Evolutionary conservation across 2,797 vertebrate genomes (phyloP).

Genomic region (Aselliscus stoliczkanus): DNA sequence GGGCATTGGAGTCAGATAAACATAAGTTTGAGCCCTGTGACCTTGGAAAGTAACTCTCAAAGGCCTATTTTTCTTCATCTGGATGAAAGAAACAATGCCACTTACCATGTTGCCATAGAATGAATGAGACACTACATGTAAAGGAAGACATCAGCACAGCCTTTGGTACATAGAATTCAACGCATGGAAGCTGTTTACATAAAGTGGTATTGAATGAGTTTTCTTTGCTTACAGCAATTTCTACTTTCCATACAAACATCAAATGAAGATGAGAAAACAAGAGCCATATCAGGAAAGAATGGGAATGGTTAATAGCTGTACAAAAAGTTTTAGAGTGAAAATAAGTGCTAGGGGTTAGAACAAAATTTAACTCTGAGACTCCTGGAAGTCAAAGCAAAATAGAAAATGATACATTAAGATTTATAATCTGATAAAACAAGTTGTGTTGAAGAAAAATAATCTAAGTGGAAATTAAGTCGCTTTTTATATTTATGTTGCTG

Average conservation of each 20-base stretch:
- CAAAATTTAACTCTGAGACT: not conserved
- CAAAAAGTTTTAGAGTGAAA: not conserved
- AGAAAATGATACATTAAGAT: not conserved
- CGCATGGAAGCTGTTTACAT: not conserved
- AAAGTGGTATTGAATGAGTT: not conserved
- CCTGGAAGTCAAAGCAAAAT: not conserved
- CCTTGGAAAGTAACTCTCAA: not conserved
- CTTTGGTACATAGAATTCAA: not conserved
- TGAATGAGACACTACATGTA: not conserved
- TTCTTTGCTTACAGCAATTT: constrained; percentile 15
- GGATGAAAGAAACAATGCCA: not conserved
- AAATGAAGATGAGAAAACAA: not conserved
- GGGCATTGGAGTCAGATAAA: not conserved
- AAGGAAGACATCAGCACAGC: not conserved
- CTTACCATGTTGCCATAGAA: not conserved
- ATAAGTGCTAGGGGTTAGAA: not conserved
- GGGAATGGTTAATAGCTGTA: not conserved
- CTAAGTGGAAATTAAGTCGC: not conserved
- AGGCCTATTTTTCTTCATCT: not conserved
- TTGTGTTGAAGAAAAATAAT: not conserved
- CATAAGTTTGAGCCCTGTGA: not conserved
- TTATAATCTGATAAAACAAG: not conserved
- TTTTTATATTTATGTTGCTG: not conserved
- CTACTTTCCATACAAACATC: not conserved
- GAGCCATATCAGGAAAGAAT: not conserved